A percentile compares a stretch with the other conserved stretches of the same genome.
Evolutionary conservation across 2,113 vertebrate genomes (phyloP).

Genomic region (Sphyrna mokarran): DNA sequence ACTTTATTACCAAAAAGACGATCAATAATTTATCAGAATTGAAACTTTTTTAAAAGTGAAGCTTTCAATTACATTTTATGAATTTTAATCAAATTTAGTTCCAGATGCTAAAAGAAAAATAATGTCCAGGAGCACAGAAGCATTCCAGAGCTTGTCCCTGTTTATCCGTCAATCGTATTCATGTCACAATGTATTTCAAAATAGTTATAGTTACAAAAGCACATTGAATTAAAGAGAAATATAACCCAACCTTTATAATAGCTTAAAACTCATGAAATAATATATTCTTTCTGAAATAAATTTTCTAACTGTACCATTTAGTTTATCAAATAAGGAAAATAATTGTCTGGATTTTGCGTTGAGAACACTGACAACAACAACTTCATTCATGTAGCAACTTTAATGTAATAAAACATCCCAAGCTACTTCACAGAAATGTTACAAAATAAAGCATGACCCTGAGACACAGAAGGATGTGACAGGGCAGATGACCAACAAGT

Average conservation of each 20-base stretch:
- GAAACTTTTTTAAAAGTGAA: neutral
- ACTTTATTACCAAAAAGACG: neutral
- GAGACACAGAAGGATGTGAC: too few relatives aligned
- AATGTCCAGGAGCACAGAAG: neutral
- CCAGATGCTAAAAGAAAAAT: neutral
- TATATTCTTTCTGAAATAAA: neutral
- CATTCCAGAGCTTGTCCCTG: neutral
- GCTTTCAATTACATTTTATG: neutral
- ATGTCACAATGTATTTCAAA: neutral
- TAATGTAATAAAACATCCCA: too few relatives aligned
- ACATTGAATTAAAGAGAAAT: neutral
- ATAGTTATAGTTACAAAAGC: neutral
- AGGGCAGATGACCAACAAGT: too few relatives aligned
- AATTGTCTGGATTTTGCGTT: neutral
- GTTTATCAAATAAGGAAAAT: neutral
- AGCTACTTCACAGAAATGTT: too few relatives aligned
- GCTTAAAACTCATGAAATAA: neutral
- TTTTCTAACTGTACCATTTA: neutral
- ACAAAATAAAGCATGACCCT: too few relatives aligned
- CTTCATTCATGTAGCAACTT: too few relatives aligned
- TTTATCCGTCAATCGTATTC: neutral
- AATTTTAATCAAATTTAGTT: neutral
- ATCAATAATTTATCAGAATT: neutral
- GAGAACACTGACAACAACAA: neutral
- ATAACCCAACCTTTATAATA: neutral